A percentile compares a stretch with the other conserved stretches of the same genome.
These are phyloP conservation scores for Drosophila sproati DNA, from an alignment of 1,140 invertebrate species.

Conservation along the genomic window DNA sequence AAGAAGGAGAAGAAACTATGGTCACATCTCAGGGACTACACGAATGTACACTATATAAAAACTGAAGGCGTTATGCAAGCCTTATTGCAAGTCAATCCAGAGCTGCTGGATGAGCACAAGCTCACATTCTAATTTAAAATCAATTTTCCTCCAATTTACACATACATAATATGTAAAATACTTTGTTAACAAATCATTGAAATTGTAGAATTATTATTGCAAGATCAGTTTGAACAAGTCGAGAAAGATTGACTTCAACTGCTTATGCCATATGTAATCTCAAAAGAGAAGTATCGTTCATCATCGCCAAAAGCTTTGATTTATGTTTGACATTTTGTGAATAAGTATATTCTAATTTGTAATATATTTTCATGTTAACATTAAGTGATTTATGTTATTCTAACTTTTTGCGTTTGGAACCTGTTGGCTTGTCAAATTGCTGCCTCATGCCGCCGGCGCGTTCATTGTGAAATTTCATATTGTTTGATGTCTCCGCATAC, in stretches of 20 bases:
- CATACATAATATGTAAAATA: background rate
- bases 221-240: background rate
- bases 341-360: background rate
- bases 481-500: slow-evolving; percentile 93
- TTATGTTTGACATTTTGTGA: too few relatives aligned
- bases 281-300: too few relatives aligned
- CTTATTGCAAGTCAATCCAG: slow-evolving; percentile 44
- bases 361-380: slow-evolving; percentile 26
- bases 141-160: background rate
- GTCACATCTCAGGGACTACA: slow-evolving; percentile 17
- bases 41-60: slow-evolving; percentile 44
- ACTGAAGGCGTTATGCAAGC: slow-evolving; percentile 64
- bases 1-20: slow-evolving; percentile 3
- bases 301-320: too few relatives aligned
- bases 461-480: slow-evolving; percentile 95
- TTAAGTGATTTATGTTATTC: slow-evolving; percentile 41
- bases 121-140: slow-evolving; percentile 6
- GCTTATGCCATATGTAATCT: too few relatives aligned
- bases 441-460: slow-evolving; percentile 98
- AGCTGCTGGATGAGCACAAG: slow-evolving; percentile 23
- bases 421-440: slow-evolving; percentile 94
- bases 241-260: too few relatives aligned
- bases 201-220: background rate
- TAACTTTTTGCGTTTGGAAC: slow-evolving; percentile 88
- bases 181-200: background rate